Base-by-base conservation (phyloP, 2,797 vertebrate species). In the Bothrops alternatus region DNA sequence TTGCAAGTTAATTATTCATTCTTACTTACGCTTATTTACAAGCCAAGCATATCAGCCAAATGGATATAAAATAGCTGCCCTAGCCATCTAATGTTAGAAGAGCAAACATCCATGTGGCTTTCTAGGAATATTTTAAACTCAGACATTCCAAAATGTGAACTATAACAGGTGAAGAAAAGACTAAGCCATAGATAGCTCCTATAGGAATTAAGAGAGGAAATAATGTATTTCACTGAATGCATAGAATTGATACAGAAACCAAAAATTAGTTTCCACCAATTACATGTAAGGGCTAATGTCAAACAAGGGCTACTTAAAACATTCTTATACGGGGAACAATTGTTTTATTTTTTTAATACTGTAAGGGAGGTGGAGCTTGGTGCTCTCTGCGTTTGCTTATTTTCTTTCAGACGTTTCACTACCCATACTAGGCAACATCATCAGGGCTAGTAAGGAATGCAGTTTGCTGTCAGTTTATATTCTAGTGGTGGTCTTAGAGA, bases 141-240 rank as follows among this genome's bases (percentile, higher is more conserved):
- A 93, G 61, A 85, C 2, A 65, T 87, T 65, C 87, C 86, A 92
- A 93, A 94, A 92, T 0, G 93, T 18, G 93, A 93, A 20, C n/a
- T 95, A 88, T 90, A 69, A 37, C 16, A 88, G 4, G 57, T 0
- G 91, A 90, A 37, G 1, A 10, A 63, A 91, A 91, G 94, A 90
- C 69, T 60, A 90, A 47, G 61, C 14, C 53, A 69, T 32, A 93
- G 60, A 69, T 20, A 10, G 23, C 14, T 82, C 53, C 18, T 16
- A 93, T 87, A 93, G 65, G 18, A 93, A 90, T 32, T 94, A 93
- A 94, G 93, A 25, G 94, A 91, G 56, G 23, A 89, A 91, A 94
- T 0, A 65, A 87, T 91, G 18, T 14, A 5, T 89, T 12, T 65
- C 57, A 93, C 7, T 69, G 89, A 32, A 93, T 10, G 93, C 93